Base-by-base conservation (phyloP, 2,113 vertebrate genomes). In the Syrmaticus mikado region DNA sequence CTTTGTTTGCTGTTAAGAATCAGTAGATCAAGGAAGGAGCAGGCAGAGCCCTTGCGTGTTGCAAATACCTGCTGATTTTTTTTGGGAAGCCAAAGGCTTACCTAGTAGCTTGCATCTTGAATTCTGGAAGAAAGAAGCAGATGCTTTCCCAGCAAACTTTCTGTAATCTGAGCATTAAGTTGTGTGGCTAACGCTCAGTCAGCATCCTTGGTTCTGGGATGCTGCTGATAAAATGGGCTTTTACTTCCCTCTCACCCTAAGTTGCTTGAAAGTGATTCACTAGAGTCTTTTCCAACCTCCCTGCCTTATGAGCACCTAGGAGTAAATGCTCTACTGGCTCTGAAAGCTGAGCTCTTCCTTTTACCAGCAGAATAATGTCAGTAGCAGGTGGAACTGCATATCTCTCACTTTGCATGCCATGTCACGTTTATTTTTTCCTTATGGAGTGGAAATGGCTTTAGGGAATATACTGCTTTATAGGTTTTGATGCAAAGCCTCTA, bases 1-100 rank as follows among this genome's bases (percentile, higher is more conserved):
- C 80, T 97, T 96, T 95, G 87, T 76, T 9, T 34, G 57, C 53
- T 34, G 15, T 81, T 91, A 92, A 95, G 94, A 95, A 97, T 95
- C 82, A 93, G 90, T 92, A 92, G 95, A 86, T 86, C 89, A 89
- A 50, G 81, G 78, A 79, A 73, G 66, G 34, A 93, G 80, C 93
- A 88, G 94, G 86, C 89, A 89, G 81, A 88, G 75, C 76, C 95
- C 66, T 91, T 94, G 83, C 55, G 80, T 94, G 88, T 93, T 96
- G 94, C 84, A 95, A 93, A 95, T 94, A 96, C 78, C 95, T 90
- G 74, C 66, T 95, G 95, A 94, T 92, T 75, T 90, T 90, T 97
- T 97, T 90, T 4, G 10, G 11, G 84, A 97, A 89, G 95, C 89
- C 78, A 86, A 71, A 92, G 85, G 91, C 92, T 89, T 85, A 88